Base-by-base conservation (phyloP, 1,140 invertebrate genomes). In the Anagrus nilaparvatae region DNA sequence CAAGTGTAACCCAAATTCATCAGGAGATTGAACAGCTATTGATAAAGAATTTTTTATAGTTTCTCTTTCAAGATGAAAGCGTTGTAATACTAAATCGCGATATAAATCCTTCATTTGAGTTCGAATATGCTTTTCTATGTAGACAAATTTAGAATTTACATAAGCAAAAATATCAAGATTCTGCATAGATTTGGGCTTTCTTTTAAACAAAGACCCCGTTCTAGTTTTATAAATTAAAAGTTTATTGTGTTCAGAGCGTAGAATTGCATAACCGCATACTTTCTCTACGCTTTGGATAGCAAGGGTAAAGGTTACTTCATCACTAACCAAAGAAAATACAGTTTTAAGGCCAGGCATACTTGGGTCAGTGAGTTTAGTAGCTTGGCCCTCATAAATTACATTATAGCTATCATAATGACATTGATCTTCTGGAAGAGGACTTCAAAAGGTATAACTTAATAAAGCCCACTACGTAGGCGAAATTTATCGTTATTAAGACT, bases 381-480 rank as follows among this genome's bases (percentile, higher is more conserved):
- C 38, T 3, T 14, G 9, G 5, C 44, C 44, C 4, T 16, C 20
- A 21, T 46, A 46, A 1, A 40, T 14, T 10, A 46, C 31, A 10
- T 18, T 18, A n/a, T 35, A 46, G 12, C n/a, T 16, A 1, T 34
- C 18, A n/a, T 19, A 24, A 7, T 42, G 35, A 28, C 42, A 39
- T 13, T 21, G 1, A 5, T 33, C 28, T 16, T 3, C 5, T 9
- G 31, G 16, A 14, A 43, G 3, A 1, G 36, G 29, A 12, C 46
- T 13, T 47, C 50, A 52, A 18, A 43, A 52, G 1, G 50, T 44
- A 18, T 50, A n/a, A n/a, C n/a, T n/a, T n/a, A n/a, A n/a, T n/a
- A n/a, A n/a, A n/a, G n/a, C n/a, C n/a, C n/a, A n/a, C n/a, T n/a
- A n/a, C n/a, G n/a, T n/a, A n/a, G n/a, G n/a, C n/a, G n/a, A n/a